Evolutionary conservation across 2,888 invertebrate genomes (phyloP), one percentile per base, ranked within the genome.

Genomic region (Melanophora roralis): DNA sequence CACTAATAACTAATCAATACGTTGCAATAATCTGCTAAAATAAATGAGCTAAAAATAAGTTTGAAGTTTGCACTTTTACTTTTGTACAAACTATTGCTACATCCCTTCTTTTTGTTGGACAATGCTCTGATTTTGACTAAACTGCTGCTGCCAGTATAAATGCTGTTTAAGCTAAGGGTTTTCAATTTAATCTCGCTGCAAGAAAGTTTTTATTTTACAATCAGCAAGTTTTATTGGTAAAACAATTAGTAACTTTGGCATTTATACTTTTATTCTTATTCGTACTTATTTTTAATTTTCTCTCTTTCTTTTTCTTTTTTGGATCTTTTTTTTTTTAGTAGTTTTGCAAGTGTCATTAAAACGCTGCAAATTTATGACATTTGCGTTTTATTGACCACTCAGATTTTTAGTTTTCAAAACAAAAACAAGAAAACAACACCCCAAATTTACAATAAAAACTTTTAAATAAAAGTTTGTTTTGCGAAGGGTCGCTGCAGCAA

Each of bases 211-310:
- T 45, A 9, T 53, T 27, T 55, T 32, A 55, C 51, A 76, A 75
- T 75, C 62, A 55, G 53, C 69, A 65, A 12, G 40, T 79, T 75
- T 75, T 60, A 53, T 67, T 65, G 47, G 47, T 38, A 62, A 67
- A 75, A 67, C 80, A 80, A 76, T 80, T 80, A 80, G 71, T 27
- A 73, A 57, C 27, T 62, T 76, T 34, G 34, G 23, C 34, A 19
- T 27, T 59, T 57, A n/a, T 23, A 45, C 21, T 45, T 27, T 59
- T 57, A n/a, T 23, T 19, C 21, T 45, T 45, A 45, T 47, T 51
- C 45, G 27, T 45, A 55, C 8, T 36, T 21, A 19, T 32, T 36
- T 43, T 57, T 11, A 62, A 57, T 60, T 60, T 40, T n/a, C 23
- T 7, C 36, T 34, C 19, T 40, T 14, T n/a, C 6, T 53, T 27